Conservation (phyloP, 1,140 invertebrate species). For the Eulimnadia texana region DNA sequence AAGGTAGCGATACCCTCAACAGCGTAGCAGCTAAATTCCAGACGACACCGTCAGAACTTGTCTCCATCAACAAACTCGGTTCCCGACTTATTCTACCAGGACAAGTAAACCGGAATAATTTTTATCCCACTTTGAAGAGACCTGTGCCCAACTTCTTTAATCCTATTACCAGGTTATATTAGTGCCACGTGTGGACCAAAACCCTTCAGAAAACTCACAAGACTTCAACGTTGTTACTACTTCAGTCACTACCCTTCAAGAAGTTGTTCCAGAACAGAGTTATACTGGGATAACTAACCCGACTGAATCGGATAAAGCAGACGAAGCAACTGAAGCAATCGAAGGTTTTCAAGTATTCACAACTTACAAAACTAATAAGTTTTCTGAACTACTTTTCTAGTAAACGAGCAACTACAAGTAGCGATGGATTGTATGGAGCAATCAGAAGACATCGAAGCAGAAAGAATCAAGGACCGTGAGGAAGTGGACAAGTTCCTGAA, state of each 20-base stretch:
- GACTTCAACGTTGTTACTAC: too few species aligned
- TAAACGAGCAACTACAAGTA: background rate
- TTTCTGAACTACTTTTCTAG: too few species aligned
- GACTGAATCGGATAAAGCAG: background rate
- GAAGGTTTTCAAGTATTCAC: too few species aligned
- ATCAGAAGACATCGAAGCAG: conserved; percentile 30
- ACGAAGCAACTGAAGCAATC: background rate
- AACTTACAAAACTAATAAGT: too few species aligned
- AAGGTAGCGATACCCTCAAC: conserved; percentile 61
- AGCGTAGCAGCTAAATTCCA: conserved; percentile 91
- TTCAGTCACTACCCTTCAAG: too few species aligned
- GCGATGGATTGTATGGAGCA: background rate
- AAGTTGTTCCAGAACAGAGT: too few species aligned
- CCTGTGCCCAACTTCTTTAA: conserved; percentile 42
- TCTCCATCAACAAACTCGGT: conserved; percentile 79
- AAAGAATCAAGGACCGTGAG: conserved; percentile 35
- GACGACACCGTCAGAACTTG: conserved; percentile 90
- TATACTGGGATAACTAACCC: background rate
- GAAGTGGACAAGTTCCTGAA: conserved; percentile 76
- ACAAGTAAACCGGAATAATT: conserved; percentile 45
- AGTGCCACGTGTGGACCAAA: background rate
- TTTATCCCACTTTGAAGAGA: conserved; percentile 60
- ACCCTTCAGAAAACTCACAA: background rate
- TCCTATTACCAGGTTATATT: conserved; percentile 1
- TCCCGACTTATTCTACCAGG: conserved; percentile 83